Evolutionary conservation across 2,113 vertebrate species (phyloP), one percentile per base, ranked within the genome.

Genomic region (Hepsetus odoe): DNA sequence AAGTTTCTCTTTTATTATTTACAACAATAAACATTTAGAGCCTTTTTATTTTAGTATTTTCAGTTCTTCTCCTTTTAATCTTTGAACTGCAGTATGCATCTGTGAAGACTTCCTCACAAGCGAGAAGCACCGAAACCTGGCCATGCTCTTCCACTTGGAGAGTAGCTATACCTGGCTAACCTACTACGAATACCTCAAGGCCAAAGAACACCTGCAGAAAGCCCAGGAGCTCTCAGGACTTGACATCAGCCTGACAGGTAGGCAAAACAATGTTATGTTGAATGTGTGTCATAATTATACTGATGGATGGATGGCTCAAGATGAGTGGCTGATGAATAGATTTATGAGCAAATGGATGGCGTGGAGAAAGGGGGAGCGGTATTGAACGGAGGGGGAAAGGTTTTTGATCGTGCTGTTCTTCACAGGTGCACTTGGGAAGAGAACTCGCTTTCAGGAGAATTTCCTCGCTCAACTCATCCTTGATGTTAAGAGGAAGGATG

Each of bases 381-480:
- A 18, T 13, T 49, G 28, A 7, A 83, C 26, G 67, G 53, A 4
- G 53, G 14, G 46, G 30, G n/a, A 30, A 14, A 38, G 8, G 8
- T 61, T 71, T 72, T 76, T 81, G 0, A 83, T 5, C 10, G 38
- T 84, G 72, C 22, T 42, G 87, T 87, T 85, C 68, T 75, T 87
- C 7, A 20, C 78, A 99, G 98, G 98, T 88, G 96, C 94, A 83
- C 90, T 99, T 77, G 98, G 98, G 8, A 99, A 99, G 90, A 93
- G 97, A 80, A 99, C 97, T 11, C 92, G 89, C 16, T 99, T 95
- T 88, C 98, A 99, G 89, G 92, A 99, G 86, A 97, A 94, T 82
- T 93, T 91, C 0, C 85, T 99, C 84, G 95, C 98, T 72, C 98
- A 99, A 87, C 95, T 99, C 83, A 88, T 99, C 83, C 83, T 99